phyloP scores from a whole-genome alignment of 1,140 invertebrate genomes.

The Nephotettix cincticeps region DNA sequence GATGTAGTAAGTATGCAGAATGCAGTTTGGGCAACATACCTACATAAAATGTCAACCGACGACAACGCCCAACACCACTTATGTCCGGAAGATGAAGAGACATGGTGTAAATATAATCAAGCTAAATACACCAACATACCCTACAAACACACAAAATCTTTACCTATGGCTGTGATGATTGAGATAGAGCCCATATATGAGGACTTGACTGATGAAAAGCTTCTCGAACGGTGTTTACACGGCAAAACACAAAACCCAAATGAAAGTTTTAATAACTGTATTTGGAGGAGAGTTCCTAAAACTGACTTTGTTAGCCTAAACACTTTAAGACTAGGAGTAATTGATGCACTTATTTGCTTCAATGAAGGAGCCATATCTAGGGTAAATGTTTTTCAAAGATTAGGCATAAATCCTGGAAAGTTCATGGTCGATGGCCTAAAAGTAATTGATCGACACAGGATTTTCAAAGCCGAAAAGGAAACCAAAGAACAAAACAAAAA shows the following conservation, averaged over 20 bases:
- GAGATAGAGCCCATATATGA: conserved; percentile 30
- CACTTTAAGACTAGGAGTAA: conserved; percentile 28
- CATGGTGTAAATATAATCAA: conserved; percentile 42
- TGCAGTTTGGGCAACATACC: conserved; percentile 30
- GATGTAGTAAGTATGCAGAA: conserved; percentile 23
- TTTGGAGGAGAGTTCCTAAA: conserved; percentile 34
- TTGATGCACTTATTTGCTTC: conserved; percentile 28
- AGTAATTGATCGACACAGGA: background rate
- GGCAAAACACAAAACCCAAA: conserved; percentile 34
- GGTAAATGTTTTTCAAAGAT: conserved; percentile 21
- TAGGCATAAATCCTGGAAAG: conserved; percentile 4
- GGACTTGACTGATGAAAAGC: conserved; percentile 25
- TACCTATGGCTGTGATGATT: conserved; percentile 20
- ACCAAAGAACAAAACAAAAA: background rate
- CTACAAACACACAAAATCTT: conserved; percentile 14
- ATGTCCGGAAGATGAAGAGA: conserved; percentile 39
- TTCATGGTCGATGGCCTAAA: background rate
- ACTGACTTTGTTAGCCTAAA: conserved; percentile 30
- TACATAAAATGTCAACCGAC: conserved; percentile 11
- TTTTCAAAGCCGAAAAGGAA: background rate
- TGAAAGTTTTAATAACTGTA: conserved; percentile 31
- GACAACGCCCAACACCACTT: conserved; percentile 26
- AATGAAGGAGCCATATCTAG: conserved; percentile 31
- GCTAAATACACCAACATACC: conserved; percentile 28
- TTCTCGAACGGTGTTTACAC: conserved; percentile 34